A percentile compares a stretch with the other conserved stretches of the same genome.
Evolutionary conservation across 2,113 vertebrate species (phyloP).

Genomic region (Urocitellus parryii): DNA sequence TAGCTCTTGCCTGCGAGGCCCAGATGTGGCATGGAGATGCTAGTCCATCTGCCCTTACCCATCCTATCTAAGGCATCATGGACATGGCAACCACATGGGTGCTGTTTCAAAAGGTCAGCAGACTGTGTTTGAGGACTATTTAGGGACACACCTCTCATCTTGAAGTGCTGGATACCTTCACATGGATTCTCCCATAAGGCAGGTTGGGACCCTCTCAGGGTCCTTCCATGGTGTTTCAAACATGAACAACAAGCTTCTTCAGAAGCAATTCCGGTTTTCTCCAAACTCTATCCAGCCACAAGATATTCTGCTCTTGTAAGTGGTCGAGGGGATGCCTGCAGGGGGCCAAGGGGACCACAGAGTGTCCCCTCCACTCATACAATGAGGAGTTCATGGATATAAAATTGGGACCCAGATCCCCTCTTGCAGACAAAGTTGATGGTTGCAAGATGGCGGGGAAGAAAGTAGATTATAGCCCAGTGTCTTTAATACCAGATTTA

Average conservation of each 20-base stretch:
- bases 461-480: conserved; percentile 35
- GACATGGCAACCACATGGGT: not conserved
- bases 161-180: not conserved
- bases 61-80: rapidly evolving
- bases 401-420: not conserved
- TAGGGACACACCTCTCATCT: not conserved
- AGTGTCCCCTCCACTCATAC: not conserved
- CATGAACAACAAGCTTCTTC: not conserved
- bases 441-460: not conserved
- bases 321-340: not conserved
- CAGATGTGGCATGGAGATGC: not conserved
- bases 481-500: conserved; percentile 65
- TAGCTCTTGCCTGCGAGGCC: not conserved
- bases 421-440: not conserved
- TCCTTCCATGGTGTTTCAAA: not conserved
- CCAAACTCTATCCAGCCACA: not conserved
- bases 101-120: not conserved
- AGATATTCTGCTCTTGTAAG: not conserved
- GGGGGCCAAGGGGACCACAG: not conserved
- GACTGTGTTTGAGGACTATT: not conserved
- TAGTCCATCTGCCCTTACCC: not conserved
- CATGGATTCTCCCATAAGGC: not conserved
- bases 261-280: not conserved
- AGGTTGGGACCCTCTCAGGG: not conserved
- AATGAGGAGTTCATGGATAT: not conserved